phyloP scores from a whole-genome alignment of 2,797 vertebrate species.

The Pangasius larnaudii region DNA sequence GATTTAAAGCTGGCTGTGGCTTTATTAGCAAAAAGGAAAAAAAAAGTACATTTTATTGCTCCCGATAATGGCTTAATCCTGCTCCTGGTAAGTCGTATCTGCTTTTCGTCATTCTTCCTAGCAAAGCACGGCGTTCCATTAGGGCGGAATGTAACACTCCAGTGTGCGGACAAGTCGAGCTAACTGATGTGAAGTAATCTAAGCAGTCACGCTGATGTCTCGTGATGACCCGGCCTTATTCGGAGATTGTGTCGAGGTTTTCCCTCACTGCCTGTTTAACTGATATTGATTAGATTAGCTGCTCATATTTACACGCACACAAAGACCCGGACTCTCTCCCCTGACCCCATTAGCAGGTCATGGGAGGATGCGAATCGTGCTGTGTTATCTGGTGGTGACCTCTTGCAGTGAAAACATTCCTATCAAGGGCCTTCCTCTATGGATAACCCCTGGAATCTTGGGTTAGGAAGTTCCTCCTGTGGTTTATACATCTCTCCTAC shows the following conservation, averaged over 20 bases:
- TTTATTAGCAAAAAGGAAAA: slow-evolving; percentile 33
- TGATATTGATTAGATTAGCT: slow-evolving; percentile 67
- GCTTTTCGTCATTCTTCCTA: slow-evolving; percentile 22
- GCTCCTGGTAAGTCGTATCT: slow-evolving; percentile 33
- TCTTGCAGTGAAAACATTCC: slow-evolving; percentile 54
- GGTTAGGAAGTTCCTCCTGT: slow-evolving; percentile 56
- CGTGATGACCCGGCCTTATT: slow-evolving; percentile 31
- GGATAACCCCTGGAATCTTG: slow-evolving; percentile 56
- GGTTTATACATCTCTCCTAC: slow-evolving; percentile 37
- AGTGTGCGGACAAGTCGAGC: background rate
- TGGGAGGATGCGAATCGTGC: slow-evolving; percentile 54
- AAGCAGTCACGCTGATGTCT: background rate
- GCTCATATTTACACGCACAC: slow-evolving; percentile 32
- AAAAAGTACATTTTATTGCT: slow-evolving; percentile 51
- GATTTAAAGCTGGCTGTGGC: slow-evolving; percentile 48
- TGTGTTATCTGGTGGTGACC: slow-evolving; percentile 56
- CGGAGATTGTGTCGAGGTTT: slow-evolving; percentile 48
- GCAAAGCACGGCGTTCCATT: background rate
- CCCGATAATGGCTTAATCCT: slow-evolving; percentile 60
- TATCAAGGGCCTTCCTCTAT: slow-evolving; percentile 48
- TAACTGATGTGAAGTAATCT: background rate
- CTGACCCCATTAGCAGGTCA: slow-evolving; percentile 62
- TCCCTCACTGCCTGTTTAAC: slow-evolving; percentile 60
- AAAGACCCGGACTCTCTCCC: slow-evolving; percentile 45
- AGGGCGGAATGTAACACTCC: slow-evolving; percentile 13